phyloP scores from a whole-genome alignment of 92 coral and sea anemone species.

The Parazoanthus atlanticus region DNA sequence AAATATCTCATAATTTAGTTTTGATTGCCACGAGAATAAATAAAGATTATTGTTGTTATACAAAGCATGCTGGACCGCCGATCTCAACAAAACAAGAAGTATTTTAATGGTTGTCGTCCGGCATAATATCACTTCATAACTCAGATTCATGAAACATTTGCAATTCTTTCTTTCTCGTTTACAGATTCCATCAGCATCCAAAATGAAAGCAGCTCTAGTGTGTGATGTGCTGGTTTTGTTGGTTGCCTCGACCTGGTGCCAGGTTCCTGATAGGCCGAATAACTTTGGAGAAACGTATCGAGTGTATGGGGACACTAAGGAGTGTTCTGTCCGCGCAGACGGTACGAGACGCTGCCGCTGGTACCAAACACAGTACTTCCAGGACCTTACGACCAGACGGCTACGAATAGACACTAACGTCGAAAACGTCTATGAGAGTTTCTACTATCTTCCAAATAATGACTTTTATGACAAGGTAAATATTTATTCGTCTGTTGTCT shows the following conservation, averaged over 20 bases:
- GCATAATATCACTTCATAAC: too few relatives aligned
- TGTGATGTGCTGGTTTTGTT: not conserved
- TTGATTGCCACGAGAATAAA: too few relatives aligned
- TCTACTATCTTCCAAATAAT: not conserved
- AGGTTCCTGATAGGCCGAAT: conserved; percentile 11
- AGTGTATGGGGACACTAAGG: conserved; percentile 20
- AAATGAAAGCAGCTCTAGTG: not conserved
- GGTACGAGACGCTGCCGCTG: not conserved
- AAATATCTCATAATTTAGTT: too few relatives aligned
- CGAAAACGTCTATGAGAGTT: not conserved
- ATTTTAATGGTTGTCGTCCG: too few relatives aligned
- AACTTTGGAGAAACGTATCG: conserved; percentile 14
- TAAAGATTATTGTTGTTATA: too few relatives aligned
- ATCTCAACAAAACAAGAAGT: too few relatives aligned
- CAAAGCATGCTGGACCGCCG: too few relatives aligned
- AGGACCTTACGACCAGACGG: not conserved
- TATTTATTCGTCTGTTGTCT: not conserved
- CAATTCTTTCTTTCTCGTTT: not conserved
- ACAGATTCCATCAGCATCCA: not conserved
- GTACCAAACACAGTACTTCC: conserved; percentile 32
- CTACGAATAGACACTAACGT: conserved; percentile 28
- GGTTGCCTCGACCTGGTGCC: not conserved
- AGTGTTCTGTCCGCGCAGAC: not conserved
- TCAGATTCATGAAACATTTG: too few relatives aligned
- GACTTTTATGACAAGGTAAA: not conserved